Conservation (phyloP, 2,113 vertebrate species). For the Bubo bubo region DNA sequence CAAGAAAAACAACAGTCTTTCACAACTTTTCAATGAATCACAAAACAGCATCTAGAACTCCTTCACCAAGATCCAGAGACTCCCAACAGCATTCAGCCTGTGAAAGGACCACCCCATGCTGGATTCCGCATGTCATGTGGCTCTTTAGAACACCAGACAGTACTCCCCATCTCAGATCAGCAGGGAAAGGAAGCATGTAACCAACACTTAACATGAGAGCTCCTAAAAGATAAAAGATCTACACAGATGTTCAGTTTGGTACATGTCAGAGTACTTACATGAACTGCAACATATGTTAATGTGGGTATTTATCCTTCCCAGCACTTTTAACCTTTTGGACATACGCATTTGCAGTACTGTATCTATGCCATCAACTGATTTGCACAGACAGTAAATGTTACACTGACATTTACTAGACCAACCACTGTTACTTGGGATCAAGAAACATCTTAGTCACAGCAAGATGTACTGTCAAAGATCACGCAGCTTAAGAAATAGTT, state of each 20-base stretch:
- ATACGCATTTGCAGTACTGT: background rate
- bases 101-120: background rate
- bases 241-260: background rate
- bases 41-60: background rate
- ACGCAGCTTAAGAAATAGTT: background rate
- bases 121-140: background rate
- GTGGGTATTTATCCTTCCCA: background rate
- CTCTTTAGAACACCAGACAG: background rate
- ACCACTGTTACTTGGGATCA: background rate
- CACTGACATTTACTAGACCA: background rate
- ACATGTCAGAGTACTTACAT: background rate
- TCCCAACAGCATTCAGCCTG: background rate
- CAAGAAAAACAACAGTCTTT: background rate
- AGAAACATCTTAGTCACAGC: background rate
- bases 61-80: background rate
- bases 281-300: background rate
- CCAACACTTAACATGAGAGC: background rate
- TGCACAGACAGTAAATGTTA: background rate
- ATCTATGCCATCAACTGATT: background rate
- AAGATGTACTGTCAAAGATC: background rate
- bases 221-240: background rate
- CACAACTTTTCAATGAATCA: background rate
- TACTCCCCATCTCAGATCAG: background rate
- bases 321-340: background rate
- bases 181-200: background rate